phyloP scores from a whole-genome alignment of 2,797 vertebrate genomes.

The Lemur catta region DNA sequence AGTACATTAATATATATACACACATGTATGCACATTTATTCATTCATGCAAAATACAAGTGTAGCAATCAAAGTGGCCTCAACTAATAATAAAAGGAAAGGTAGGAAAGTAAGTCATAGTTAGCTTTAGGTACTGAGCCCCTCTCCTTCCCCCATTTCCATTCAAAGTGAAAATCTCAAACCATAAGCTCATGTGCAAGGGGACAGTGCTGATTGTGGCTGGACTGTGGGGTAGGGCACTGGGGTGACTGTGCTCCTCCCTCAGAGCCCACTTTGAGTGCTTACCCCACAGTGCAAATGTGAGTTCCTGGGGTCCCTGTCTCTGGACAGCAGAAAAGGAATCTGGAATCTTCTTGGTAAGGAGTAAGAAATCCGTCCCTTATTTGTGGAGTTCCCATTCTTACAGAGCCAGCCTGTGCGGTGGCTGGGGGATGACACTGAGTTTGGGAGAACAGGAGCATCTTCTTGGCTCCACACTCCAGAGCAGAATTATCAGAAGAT shows the following conservation, averaged over 20 bases:
- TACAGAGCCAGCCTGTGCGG: not conserved
- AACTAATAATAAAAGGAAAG: not conserved
- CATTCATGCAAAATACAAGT: not conserved
- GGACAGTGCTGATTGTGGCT: no score
- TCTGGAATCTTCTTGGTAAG: not conserved
- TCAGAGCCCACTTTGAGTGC: not conserved
- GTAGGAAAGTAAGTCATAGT: not conserved
- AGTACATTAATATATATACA: no score
- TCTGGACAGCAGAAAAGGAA: not conserved
- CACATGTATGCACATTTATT: not conserved
- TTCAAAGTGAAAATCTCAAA: not conserved
- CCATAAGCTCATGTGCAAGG: not conserved
- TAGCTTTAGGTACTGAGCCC: not conserved
- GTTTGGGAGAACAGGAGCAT: not conserved
- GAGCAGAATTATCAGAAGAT: not conserved
- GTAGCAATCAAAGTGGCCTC: not conserved
- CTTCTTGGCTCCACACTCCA: not conserved
- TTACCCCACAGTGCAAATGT: not conserved
- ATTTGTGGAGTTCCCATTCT: not conserved
- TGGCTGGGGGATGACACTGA: no score
- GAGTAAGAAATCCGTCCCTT: not conserved
- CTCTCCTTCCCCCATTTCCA: not conserved
- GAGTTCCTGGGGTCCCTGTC: not conserved
- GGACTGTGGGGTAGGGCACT: accelerated
- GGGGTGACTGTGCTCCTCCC: not conserved